phyloP scores from a whole-genome alignment of 2,113 vertebrate genomes.

The Rhizomys pruinosus region DNA sequence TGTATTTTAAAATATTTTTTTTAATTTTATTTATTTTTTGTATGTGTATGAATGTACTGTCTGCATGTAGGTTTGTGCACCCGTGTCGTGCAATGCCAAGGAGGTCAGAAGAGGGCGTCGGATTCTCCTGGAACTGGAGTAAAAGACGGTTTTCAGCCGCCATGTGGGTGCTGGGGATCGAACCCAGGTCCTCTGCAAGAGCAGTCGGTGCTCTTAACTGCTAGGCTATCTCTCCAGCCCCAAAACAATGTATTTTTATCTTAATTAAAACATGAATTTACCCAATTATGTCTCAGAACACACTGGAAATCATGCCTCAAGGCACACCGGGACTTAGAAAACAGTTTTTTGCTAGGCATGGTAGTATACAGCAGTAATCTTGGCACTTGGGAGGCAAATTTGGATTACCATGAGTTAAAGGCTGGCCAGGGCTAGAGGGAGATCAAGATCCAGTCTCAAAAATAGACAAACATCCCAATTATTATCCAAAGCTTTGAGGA shows the following conservation, averaged over 20 bases:
- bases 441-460: neutral
- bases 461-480: neutral
- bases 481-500: neutral
- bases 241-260: too few species aligned
- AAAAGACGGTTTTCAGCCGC: too few species aligned
- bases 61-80: too few species aligned
- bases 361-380: neutral
- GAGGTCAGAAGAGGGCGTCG: too few species aligned
- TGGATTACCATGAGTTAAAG: neutral
- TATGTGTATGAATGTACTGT: too few species aligned
- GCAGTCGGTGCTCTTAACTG: too few species aligned
- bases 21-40: too few species aligned
- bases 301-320: neutral
- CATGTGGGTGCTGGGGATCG: too few species aligned
- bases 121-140: too few species aligned
- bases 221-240: too few species aligned
- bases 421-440: neutral
- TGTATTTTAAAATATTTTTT: conserved; percentile 59
- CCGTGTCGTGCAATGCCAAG: too few species aligned
- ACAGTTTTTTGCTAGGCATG: neutral
- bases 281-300: conserved; percentile 19
- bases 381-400: neutral
- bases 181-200: too few species aligned
- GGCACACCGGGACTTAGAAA: neutral
- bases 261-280: conserved; percentile 51